A percentile compares a stretch with the other conserved stretches of the same genome.
Conservation (phyloP, 1,140 invertebrate genomes). For the Cydia strobilella region DNA sequence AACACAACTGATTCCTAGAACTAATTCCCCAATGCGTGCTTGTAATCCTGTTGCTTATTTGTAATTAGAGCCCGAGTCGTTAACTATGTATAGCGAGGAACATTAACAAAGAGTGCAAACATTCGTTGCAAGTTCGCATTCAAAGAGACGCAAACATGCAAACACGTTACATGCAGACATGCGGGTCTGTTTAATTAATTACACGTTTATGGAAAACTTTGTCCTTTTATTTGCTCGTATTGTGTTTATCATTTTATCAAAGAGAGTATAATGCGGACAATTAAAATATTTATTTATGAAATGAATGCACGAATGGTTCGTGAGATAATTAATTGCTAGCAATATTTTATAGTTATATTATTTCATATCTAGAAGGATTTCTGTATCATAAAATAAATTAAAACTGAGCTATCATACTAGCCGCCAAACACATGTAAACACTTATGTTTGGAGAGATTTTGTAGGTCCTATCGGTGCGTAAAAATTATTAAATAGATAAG, state of each 20-base stretch:
- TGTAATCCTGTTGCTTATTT: conserved; percentile 21
- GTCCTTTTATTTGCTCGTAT: conserved; percentile 29
- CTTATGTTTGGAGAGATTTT: too few relatives aligned
- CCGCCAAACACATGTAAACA: too few relatives aligned
- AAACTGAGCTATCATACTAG: too few relatives aligned
- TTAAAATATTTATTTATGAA: not conserved
- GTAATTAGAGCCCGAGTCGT: conserved; percentile 19
- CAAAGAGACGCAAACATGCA: conserved; percentile 56
- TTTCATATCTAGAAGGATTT: too few relatives aligned
- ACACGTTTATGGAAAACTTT: conserved; percentile 34
- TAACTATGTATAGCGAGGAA: conserved; percentile 26
- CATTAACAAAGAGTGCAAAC: conserved; percentile 44
- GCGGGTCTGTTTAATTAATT: conserved; percentile 57
- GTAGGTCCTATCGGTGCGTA: too few relatives aligned
- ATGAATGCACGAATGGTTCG: too few relatives aligned
- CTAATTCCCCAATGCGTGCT: conserved; percentile 5
- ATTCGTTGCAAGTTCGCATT: conserved; percentile 46
- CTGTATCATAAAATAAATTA: too few relatives aligned
- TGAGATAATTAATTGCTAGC: too few relatives aligned
- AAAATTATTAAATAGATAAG: too few relatives aligned
- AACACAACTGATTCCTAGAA: not conserved
- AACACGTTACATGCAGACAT: conserved; percentile 49
- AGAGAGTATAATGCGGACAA: not conserved
- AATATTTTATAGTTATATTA: too few relatives aligned
- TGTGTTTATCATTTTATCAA: conserved; percentile 17